Evolutionary conservation across 2,797 vertebrate species (phyloP), one percentile per base, ranked within the genome.

Genomic region (Phyllotis vaccarum): DNA sequence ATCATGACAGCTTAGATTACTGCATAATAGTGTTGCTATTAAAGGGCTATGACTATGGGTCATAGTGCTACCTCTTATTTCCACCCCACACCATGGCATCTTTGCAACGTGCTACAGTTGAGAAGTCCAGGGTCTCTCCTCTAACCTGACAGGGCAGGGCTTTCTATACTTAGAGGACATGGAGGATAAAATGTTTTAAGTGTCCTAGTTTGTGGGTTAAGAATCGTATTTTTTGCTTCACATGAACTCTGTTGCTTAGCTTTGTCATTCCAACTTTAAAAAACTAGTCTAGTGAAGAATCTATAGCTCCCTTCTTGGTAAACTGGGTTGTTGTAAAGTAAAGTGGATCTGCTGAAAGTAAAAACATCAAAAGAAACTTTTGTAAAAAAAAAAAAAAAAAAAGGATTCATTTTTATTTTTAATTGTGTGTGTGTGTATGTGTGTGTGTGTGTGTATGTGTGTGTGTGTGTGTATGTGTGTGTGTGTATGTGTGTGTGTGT

Each of bases 311-410:
- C 66, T 43, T 81, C 49, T 31, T 49, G 13, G 37, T 52, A 75
- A 85, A n/a, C 19, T 58, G 56, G 83, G 31, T 70, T 76, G 34
- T 12, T 6, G 14, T 60, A 74, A 91, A 37, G n/a, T n/a, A n/a
- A n/a, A n/a, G n/a, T n/a, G 95, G 31, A 60, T 27, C 68, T 5
- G 68, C 5, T 11, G 22, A 13, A 91, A 92, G 34, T 13, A 88
- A 66, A 92, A 92, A 75, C 9, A 58, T 40, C n/a, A 75, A 49
- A 19, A 87, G 64, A 91, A 81, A 90, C 58, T 82, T 29, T 64
- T 83, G 8, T 83, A 43, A 64, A 46, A 60, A 40, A 70, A 70
- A 8, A n/a, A n/a, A n/a, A n/a, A n/a, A n/a, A n/a, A n/a, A n/a
- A n/a, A n/a, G n/a, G 6, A 27, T 58, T 40, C 56, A 29, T 60